Conservation (phyloP, 2,888 invertebrate genomes). For the Aleiodes leptofemur region DNA sequence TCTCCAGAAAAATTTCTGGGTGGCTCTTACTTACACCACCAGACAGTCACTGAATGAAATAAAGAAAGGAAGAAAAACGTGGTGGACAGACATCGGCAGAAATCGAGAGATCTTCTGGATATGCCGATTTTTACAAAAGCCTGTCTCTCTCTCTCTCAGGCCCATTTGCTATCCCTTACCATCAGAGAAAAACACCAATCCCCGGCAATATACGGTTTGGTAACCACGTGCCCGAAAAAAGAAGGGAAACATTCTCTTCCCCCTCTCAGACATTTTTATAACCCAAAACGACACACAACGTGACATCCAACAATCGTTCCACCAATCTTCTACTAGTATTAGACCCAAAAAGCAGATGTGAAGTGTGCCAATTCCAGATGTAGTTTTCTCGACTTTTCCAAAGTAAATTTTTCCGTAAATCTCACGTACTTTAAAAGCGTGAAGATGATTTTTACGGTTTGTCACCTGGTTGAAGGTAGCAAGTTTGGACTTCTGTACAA, state of each 20-base stretch:
- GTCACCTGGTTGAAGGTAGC: not conserved
- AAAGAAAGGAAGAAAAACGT: not conserved
- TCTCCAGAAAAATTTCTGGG: constrained; percentile 22
- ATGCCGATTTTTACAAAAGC: not conserved
- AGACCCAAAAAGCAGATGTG: constrained; percentile 29
- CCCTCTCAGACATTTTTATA: not conserved
- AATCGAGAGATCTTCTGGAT: not conserved
- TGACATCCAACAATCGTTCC: constrained; percentile 34
- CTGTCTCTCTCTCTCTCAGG: too few relatives aligned
- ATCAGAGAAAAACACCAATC: constrained; percentile 3
- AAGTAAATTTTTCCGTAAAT: not conserved
- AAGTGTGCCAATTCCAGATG: constrained; percentile 33
- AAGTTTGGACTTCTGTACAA: not conserved
- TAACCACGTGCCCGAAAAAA: constrained; percentile 14
- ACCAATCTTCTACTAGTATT: constrained; percentile 26
- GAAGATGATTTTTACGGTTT: too few relatives aligned
- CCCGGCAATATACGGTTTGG: not conserved
- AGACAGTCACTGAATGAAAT: too few relatives aligned
- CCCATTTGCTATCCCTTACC: not conserved
- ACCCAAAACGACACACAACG: constrained; percentile 10
- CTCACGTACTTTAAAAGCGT: not conserved
- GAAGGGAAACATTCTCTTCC: not conserved
- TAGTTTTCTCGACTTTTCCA: not conserved
- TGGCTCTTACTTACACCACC: constrained; percentile 15
- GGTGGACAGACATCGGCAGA: not conserved